Conservation (phyloP, 2,888 invertebrate genomes). For the Agonopterix subpropinquella region DNA sequence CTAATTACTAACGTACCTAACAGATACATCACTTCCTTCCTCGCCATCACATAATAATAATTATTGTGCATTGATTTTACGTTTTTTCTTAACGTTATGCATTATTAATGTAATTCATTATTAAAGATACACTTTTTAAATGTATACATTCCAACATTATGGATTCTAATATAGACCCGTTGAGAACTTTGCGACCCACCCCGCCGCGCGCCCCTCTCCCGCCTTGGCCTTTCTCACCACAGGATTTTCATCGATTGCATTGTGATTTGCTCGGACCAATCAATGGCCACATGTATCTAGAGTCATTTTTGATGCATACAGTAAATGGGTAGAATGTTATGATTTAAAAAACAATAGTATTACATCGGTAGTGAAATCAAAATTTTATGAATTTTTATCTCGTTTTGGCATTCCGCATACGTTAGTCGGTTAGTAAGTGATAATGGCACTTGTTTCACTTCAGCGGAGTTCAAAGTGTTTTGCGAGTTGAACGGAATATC, state of each 20-base stretch:
- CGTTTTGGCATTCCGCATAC: slow-evolving; percentile 9
- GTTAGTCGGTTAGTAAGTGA: slow-evolving; percentile 2
- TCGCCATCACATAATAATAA: no score
- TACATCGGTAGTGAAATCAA: slow-evolving; percentile 4
- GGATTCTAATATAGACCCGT: no score
- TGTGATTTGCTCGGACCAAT: not conserved
- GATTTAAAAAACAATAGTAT: not conserved
- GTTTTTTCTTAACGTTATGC: no score
- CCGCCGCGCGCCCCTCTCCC: slow-evolving; percentile 12
- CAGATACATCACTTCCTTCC: no score
- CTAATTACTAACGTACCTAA: no score
- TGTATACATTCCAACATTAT: no score
- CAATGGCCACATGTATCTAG: slow-evolving; percentile 2
- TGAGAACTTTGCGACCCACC: slow-evolving; percentile 9
- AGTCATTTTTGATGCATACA: slow-evolving; percentile 7
- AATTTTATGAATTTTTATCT: slow-evolving; percentile 10
- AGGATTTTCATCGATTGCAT: slow-evolving; percentile 4
- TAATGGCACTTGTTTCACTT: no score
- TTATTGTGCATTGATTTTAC: no score
- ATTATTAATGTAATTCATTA: no score
- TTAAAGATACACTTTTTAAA: no score
- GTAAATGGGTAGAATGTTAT: slow-evolving; percentile 12
- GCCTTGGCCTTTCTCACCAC: slow-evolving; percentile 8
- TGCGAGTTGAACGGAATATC: no score
- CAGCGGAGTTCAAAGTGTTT: no score